Evolutionary conservation across 2,113 vertebrate species (phyloP).

Genomic region (Nestor notabilis): DNA sequence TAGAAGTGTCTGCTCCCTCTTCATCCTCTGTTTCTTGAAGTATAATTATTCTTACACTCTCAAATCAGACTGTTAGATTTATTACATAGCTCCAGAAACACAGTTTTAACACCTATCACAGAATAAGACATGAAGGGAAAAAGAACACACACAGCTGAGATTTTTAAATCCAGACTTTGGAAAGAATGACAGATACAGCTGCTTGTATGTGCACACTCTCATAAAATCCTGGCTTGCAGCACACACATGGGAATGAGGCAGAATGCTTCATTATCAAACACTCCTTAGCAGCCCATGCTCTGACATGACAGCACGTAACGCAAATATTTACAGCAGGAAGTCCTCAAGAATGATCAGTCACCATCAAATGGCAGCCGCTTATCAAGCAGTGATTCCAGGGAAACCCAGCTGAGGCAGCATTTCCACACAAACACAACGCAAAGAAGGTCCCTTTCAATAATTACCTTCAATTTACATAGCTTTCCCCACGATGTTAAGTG

Average conservation of each 20-base stretch:
- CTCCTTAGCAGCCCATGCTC: neutral
- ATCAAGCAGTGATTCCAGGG: neutral
- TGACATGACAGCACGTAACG: neutral
- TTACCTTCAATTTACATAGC: conserved; percentile 21
- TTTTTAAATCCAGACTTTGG: neutral
- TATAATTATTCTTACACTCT: neutral
- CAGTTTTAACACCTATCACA: neutral
- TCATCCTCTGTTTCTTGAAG: neutral
- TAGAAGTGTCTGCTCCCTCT: neutral
- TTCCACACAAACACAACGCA: neutral
- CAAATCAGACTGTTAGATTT: neutral
- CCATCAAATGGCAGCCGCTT: neutral
- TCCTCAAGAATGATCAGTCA: neutral
- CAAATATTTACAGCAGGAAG: conserved; percentile 34
- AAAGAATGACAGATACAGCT: neutral
- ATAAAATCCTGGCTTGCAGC: neutral
- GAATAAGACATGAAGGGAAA: neutral
- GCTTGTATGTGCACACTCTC: fast-evolving
- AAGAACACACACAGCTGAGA: neutral
- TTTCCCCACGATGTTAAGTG: neutral
- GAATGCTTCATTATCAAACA: neutral
- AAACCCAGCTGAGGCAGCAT: conserved; percentile 38
- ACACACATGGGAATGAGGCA: neutral
- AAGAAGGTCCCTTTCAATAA: neutral
- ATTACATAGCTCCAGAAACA: neutral